Base-by-base conservation (phyloP, 2,888 invertebrate genomes). In the Sthenelais limicola region DNA sequence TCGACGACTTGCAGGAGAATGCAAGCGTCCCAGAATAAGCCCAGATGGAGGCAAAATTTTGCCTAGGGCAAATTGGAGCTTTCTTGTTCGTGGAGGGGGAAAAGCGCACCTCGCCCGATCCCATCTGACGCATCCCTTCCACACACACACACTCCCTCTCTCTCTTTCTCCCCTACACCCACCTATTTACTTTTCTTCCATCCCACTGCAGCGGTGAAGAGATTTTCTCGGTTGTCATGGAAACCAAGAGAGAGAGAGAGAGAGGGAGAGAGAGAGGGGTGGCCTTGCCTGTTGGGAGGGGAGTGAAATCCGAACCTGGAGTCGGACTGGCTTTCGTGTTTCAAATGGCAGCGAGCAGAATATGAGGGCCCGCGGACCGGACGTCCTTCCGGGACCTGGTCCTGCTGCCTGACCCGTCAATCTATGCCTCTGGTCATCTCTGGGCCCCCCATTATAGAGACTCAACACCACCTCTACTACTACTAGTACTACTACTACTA, bases 101-200 rank as follows among this genome's bases (percentile, higher is more conserved):
- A 32, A 21, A 33, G 21, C 58, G 21, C 35, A 5, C 58, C 58
- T 21, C n/a, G n/a, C n/a, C n/a, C n/a, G n/a, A n/a, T n/a, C n/a
- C n/a, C n/a, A n/a, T n/a, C n/a, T n/a, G n/a, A n/a, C n/a, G n/a
- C n/a, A n/a, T n/a, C n/a, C n/a, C n/a, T n/a, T 5, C 51, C 5
- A 5, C 5, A 24, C 5, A 51, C 9, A n/a, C 5, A n/a, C 21
- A 5, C 18, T 51, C 51, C 24, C 21, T 12, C 51, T n/a, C 51
- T 7, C 5, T 24, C 51, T 24, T n/a, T 24, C 24, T 24, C 18
- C 35, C 24, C 33, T 21, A 5, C 18, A 18, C 24, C 38, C 62
- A 38, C 62, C 62, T 62, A 62, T 62, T 62, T 62, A 62, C 62
- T 62, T 62, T 62, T 62, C 62, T 62, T 62, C 62, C 62, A 35